Percentiles rank a stretch among this genome's conserved stretches.
These are phyloP conservation scores for Protosalanx chinensis DNA, from an alignment of 2,797 vertebrate species.

Conservation along the genomic window DNA sequence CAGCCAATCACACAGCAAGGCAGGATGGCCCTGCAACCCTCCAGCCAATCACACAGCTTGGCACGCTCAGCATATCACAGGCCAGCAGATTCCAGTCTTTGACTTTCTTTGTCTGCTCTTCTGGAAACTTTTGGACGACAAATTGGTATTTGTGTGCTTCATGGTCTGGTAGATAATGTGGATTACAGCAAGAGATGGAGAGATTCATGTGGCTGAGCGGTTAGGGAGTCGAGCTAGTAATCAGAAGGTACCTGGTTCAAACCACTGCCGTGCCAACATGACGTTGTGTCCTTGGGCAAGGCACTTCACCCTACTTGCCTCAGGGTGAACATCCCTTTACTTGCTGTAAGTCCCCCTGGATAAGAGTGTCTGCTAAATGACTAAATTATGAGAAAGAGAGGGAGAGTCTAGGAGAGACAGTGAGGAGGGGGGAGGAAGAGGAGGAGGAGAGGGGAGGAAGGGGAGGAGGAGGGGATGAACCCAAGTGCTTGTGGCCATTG, in stretches of 20 bases:
- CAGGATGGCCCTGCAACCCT: slow-evolving; percentile 75
- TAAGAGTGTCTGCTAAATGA: too few species aligned
- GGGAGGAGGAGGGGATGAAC: background rate
- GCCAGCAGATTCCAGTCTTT: slow-evolving; percentile 68
- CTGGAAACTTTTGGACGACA: slow-evolving; percentile 70
- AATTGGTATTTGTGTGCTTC: slow-evolving; percentile 34
- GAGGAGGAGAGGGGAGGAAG: background rate
- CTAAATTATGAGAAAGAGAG: background rate
- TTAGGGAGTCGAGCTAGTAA: too few species aligned
- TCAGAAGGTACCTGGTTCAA: too few species aligned
- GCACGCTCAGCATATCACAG: slow-evolving; percentile 69
- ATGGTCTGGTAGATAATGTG: slow-evolving; percentile 49
- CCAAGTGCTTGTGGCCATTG: slow-evolving; percentile 31
- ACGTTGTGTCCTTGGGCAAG: too few species aligned
- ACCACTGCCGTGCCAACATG: too few species aligned
- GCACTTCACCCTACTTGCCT: too few species aligned
- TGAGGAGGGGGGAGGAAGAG: background rate
- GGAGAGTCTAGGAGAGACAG: background rate
- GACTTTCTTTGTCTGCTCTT: slow-evolving; percentile 76
- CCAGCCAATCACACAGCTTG: slow-evolving; percentile 83
- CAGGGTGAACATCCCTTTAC: too few species aligned
- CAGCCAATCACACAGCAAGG: slow-evolving; percentile 83
- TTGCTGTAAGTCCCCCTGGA: too few species aligned
- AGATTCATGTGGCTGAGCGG: too few species aligned
- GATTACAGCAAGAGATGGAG: slow-evolving; percentile 14